Evolutionary conservation across 2,797 vertebrate genomes (phyloP).

Genomic region (Silurus lanzhouensis): DNA sequence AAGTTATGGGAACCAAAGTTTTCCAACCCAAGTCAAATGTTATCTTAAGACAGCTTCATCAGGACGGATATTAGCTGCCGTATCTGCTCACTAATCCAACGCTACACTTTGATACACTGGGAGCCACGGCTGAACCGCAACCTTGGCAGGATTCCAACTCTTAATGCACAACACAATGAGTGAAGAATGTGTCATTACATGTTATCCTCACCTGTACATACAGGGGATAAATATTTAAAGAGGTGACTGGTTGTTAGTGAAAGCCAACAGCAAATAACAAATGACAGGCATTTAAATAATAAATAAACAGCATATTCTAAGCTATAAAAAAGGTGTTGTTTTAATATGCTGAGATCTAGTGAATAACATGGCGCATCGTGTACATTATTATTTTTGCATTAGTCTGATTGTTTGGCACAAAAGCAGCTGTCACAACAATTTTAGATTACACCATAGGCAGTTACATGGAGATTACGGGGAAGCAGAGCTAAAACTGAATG

Average conservation of each 20-base stretch:
- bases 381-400: neutral
- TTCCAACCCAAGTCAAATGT: neutral
- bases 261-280: neutral
- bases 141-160: neutral
- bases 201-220: neutral
- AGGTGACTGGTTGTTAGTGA: no score
- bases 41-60: neutral
- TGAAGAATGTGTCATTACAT: neutral
- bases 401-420: neutral
- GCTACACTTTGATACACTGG: neutral
- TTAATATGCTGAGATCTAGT: neutral
- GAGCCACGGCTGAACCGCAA: neutral
- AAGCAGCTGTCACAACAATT: neutral
- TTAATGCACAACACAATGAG: neutral
- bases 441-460: neutral
- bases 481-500: neutral
- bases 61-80: neutral
- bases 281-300: neutral
- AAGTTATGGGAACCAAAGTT: slow-evolving; percentile 17
- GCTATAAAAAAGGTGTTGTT: neutral
- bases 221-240: neutral
- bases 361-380: neutral
- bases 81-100: neutral
- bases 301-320: neutral
- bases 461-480: neutral